Conservation (phyloP, 1,140 invertebrate genomes). For the Pissodes strobi region DNA sequence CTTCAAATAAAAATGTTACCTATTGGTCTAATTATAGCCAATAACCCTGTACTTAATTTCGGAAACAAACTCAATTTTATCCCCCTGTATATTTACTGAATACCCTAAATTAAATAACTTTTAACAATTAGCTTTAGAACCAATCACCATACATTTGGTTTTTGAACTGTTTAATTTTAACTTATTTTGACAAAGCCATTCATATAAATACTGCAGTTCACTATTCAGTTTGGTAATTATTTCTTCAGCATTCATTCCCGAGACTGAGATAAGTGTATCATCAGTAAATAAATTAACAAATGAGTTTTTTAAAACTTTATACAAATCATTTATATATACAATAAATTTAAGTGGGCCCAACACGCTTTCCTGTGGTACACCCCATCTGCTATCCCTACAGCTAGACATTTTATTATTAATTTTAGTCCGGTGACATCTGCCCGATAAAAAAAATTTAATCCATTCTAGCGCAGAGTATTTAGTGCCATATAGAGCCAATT, state of each 20-base stretch:
- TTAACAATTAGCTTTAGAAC: slow-evolving; percentile 2
- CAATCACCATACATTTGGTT: slow-evolving; percentile 1
- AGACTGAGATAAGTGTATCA: slow-evolving; percentile 1
- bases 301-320: slow-evolving; percentile 3
- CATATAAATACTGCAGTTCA: background rate
- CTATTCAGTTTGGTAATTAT: background rate
- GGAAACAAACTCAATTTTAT: background rate
- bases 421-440: too few species aligned
- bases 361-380: too few species aligned
- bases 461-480: too few species aligned
- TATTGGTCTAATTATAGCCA: too few species aligned
- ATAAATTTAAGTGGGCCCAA: too few species aligned
- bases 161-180: slow-evolving; percentile 3
- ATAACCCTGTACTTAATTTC: too few species aligned
- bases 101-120: background rate
- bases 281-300: slow-evolving; percentile 8
- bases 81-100: background rate
- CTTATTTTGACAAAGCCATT: slow-evolving; percentile 2
- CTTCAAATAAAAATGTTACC: too few species aligned
- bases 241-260: too few species aligned
- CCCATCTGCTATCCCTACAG: too few species aligned
- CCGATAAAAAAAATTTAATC: too few species aligned
- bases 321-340: background rate
- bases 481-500: too few species aligned
- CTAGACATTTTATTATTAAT: too few species aligned